Conservation (phyloP, 2,113 vertebrate genomes). For the Chamaea fasciata region DNA sequence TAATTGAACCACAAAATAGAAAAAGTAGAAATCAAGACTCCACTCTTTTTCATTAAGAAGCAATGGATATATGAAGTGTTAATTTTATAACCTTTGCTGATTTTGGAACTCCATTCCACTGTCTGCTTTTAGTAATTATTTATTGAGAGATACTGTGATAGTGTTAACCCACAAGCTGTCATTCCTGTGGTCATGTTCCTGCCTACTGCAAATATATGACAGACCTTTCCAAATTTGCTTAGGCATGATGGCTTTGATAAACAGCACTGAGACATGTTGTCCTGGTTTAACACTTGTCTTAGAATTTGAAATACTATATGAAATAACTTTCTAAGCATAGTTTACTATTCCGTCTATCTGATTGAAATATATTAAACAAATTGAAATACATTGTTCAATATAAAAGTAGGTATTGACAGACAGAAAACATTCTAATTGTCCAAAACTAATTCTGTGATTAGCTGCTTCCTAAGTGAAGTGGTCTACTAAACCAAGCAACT, state of each 20-base stretch:
- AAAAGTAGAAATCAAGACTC: background rate
- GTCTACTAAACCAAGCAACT: background rate
- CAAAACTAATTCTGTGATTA: background rate
- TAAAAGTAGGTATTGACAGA: background rate
- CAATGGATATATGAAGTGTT: background rate
- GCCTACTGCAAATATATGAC: background rate
- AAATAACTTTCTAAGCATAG: background rate
- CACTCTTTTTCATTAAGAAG: background rate
- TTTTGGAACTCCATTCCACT: background rate
- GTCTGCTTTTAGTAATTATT: background rate
- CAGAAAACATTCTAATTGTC: background rate
- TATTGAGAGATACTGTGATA: background rate
- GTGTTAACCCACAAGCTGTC: background rate
- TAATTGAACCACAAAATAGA: background rate
- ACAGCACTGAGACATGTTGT: background rate
- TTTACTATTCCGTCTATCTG: background rate
- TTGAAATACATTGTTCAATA: background rate
- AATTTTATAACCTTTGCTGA: background rate
- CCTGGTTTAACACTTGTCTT: background rate
- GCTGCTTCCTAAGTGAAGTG: background rate
- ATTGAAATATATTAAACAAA: background rate
- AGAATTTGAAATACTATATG: background rate
- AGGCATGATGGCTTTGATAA: background rate
- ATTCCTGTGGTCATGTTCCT: background rate
- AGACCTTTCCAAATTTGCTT: background rate